Evolutionary conservation across 2,797 vertebrate genomes (phyloP).

Genomic region (Columba guinea): DNA sequence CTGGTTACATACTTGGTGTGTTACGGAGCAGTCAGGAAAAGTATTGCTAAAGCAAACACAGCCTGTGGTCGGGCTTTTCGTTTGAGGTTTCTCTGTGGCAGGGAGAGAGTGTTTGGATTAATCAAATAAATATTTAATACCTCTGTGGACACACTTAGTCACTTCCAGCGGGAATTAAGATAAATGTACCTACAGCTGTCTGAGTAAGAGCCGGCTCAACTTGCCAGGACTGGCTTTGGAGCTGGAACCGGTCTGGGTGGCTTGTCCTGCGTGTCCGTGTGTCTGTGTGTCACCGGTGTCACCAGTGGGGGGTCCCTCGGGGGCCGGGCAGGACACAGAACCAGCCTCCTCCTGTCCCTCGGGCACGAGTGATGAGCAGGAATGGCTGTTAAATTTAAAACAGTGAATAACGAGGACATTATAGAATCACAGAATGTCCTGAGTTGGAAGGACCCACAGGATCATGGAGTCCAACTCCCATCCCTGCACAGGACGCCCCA

Average conservation of each 20-base stretch:
- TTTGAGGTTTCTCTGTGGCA: not conserved
- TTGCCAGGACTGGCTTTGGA: not conserved
- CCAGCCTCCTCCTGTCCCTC: not conserved
- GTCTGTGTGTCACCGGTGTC: not conserved
- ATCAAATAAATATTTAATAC: slow-evolving; percentile 28
- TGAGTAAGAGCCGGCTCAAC: not conserved
- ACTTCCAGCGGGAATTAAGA: not conserved
- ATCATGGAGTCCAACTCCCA: too few species aligned
- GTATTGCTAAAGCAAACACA: not conserved
- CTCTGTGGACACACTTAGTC: not conserved
- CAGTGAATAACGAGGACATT: fast-evolving
- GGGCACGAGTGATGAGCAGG: not conserved
- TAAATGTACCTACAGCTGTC: not conserved
- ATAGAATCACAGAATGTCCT: too few species aligned
- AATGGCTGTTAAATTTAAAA: not conserved
- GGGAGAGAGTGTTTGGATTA: not conserved
- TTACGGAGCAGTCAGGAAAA: not conserved
- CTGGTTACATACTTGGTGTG: not conserved
- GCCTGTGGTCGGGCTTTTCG: not conserved
- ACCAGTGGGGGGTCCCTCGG: not conserved
- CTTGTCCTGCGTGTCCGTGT: not conserved
- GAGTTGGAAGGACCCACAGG: too few species aligned
- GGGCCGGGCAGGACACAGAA: not conserved
- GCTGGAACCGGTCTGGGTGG: not conserved
- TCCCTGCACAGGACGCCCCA: too few species aligned